Percentiles rank a stretch among this genome's conserved stretches.
Evolutionary conservation across 2,888 invertebrate species (phyloP).

Genomic region (Morpho helenor): DNA sequence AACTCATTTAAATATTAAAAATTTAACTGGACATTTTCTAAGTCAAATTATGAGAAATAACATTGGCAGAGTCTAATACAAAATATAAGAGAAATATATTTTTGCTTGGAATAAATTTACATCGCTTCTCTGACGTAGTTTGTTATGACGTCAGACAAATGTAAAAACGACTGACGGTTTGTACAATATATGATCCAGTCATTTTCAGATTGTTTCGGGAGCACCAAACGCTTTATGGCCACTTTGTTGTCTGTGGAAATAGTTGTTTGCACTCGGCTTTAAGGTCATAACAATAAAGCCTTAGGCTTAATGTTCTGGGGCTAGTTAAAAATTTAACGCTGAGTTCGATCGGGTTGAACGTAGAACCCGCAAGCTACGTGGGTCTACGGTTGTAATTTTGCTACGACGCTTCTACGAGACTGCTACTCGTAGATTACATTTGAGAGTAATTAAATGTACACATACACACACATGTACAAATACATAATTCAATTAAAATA

Average conservation of each 20-base stretch:
- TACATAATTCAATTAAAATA: too few relatives aligned
- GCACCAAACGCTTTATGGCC: constrained; percentile 25
- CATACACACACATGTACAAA: too few relatives aligned
- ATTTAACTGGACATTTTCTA: too few relatives aligned
- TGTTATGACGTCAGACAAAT: too few relatives aligned
- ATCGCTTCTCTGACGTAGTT: too few relatives aligned
- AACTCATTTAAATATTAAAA: too few relatives aligned
- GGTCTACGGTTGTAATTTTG: constrained; percentile 15
- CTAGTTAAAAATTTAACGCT: constrained; percentile 26
- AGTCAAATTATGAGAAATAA: too few relatives aligned
- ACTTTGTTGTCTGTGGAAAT: constrained; percentile 10
- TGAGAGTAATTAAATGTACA: too few relatives aligned
- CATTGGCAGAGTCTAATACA: too few relatives aligned
- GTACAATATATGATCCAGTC: constrained; percentile 14
- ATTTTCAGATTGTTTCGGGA: constrained; percentile 29
- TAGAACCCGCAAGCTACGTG: constrained; percentile 11
- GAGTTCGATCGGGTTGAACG: constrained; percentile 9
- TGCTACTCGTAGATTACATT: not conserved
- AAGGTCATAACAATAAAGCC: constrained; percentile 18
- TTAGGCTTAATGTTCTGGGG: constrained; percentile 5
- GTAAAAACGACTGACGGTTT: too few relatives aligned
- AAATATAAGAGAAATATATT: too few relatives aligned
- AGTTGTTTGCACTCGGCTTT: constrained; percentile 15
- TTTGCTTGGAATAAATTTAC: too few relatives aligned
- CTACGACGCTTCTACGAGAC: constrained; percentile 18